phyloP scores from a whole-genome alignment of 2,888 invertebrate species.

The Bursaphelenchus okinawaensis region DNA sequence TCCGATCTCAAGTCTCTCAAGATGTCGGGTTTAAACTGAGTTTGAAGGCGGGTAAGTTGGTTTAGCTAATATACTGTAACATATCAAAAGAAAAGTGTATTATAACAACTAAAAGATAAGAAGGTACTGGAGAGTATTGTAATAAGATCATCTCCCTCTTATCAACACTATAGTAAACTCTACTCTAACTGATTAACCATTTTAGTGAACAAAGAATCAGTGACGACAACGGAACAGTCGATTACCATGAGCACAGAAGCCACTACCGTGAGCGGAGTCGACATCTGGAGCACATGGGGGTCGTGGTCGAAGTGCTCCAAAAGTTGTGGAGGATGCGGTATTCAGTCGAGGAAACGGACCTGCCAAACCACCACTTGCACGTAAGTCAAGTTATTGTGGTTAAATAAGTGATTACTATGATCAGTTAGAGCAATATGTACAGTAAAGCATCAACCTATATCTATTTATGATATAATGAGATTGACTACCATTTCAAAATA shows the following conservation, averaged over 20 bases:
- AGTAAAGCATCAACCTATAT: no score
- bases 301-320: conserved; percentile 49
- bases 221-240: background rate
- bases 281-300: conserved; percentile 51
- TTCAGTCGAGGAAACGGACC: conserved; percentile 21
- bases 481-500: no score
- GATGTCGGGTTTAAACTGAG: conserved; percentile 39
- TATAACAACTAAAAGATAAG: no score
- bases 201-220: background rate
- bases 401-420: background rate
- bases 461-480: no score
- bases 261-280: background rate
- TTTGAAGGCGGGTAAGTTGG: conserved; percentile 9
- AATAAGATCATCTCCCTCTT: no score
- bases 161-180: no score
- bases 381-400: conserved; percentile 38
- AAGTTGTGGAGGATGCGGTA: conserved; percentile 54
- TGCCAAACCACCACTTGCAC: conserved; percentile 48
- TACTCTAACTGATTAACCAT: no score
- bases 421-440: background rate
- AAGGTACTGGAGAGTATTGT: no score
- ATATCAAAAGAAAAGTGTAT: no score
- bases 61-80: background rate
- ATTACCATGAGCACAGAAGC: background rate
- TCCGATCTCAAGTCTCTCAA: conserved; percentile 41